Base-by-base conservation (phyloP, 2,888 invertebrate genomes). In the Apantesis nais region DNA sequence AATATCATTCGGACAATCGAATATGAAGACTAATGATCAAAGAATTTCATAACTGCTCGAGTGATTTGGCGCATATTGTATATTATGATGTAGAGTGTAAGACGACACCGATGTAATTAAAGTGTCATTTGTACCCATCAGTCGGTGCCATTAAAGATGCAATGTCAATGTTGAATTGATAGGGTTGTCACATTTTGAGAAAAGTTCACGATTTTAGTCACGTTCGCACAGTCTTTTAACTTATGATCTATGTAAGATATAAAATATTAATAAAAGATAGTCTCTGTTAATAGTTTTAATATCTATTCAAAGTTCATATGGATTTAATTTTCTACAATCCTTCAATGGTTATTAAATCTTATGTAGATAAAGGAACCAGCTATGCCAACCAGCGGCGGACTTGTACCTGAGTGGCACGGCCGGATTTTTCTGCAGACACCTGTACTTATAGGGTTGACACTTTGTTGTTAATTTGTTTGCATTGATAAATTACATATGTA, bases 351-450 rank as follows among this genome's bases (percentile, higher is more conserved):
- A 83, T 81, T 79, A 83, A 81, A 78, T 73, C 71, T 81, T 74
- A 76, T 75, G 71, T 76, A 74, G 74, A 71, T 74, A 68, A 76
- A 67, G 65, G 58, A 71, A 73, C 72, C 66, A 73, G 66, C 64
- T 65, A 71, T 67, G 73, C 74, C 29, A 60, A 61, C 67, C 62
- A 67, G 74, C 69, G 62, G 58, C 64, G 66, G 74, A 77, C 84
- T 74, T 72, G 84, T 82, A 83, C 76, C 78, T 77, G 80, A 81
- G 85, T 82, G 77, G 85, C 76, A 75, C 73, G 78, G 78, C 83
- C 73, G 82, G 86, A 85, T 83, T 85, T 83, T 85, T 85, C 79
- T 82, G 68, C 68, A 78, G 64, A 72, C 83, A 83, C 80, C 78
- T 81, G 79, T 82, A 76, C 68, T 55, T 12, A 25, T 77, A 86